A percentile compares a stretch with the other conserved stretches of the same genome.
These are phyloP conservation scores for Tachystola acroxantha DNA, from an alignment of 2,888 invertebrate species.

Conservation along the genomic window DNA sequence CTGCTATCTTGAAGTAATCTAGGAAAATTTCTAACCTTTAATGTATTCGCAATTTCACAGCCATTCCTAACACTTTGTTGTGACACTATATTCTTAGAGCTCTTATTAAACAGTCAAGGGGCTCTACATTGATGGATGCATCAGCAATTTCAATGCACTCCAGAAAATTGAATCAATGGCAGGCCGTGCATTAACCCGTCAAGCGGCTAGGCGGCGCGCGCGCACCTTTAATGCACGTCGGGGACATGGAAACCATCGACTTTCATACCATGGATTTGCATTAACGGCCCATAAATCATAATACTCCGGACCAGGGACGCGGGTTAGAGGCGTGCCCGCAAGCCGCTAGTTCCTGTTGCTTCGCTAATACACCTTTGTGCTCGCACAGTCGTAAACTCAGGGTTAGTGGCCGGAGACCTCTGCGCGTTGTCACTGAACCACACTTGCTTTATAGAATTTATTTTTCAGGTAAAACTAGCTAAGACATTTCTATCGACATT, in stretches of 20 bases:
- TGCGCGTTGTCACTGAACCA: conserved; percentile 30
- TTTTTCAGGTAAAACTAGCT: conserved; percentile 24
- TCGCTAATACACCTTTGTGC: conserved; percentile 60
- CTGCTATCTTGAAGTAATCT: not conserved
- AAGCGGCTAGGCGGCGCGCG: conserved; percentile 23
- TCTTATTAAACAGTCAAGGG: conserved; percentile 14
- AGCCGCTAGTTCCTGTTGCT: conserved; percentile 54
- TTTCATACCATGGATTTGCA: conserved; percentile 60
- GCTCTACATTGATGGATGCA: conserved; percentile 31
- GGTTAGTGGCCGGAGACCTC: conserved; percentile 44
- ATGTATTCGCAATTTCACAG: conserved; percentile 6
- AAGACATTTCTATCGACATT: not conserved
- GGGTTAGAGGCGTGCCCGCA: conserved; percentile 31
- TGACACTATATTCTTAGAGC: conserved; percentile 5
- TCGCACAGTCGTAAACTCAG: conserved; percentile 42
- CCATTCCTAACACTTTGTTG: conserved; percentile 7
- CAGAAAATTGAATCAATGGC: conserved; percentile 49
- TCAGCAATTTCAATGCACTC: conserved; percentile 35
- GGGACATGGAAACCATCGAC: conserved; percentile 32
- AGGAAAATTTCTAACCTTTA: conserved; percentile 6
- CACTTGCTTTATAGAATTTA: conserved; percentile 23
- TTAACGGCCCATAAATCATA: conserved; percentile 66
- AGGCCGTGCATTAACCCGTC: conserved; percentile 36
- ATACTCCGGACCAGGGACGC: conserved; percentile 34
- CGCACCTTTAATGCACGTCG: conserved; percentile 2